phyloP scores from a whole-genome alignment of 2,888 invertebrate genomes.

The Glyphotaelius pellucidus region DNA sequence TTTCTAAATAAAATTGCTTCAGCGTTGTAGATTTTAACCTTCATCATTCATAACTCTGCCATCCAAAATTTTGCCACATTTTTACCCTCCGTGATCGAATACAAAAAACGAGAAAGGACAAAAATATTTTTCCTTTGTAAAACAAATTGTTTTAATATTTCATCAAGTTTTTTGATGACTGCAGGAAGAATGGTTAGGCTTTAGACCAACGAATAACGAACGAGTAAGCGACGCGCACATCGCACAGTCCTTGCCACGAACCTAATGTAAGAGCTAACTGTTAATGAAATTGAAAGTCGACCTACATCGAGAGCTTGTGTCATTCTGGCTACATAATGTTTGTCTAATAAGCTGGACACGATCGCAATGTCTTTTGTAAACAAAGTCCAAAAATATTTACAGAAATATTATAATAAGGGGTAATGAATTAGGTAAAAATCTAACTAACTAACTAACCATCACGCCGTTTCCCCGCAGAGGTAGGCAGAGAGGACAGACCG shows the following conservation, averaged over 20 bases:
- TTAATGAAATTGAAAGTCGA: conserved; percentile 24
- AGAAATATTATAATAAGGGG: too few species aligned
- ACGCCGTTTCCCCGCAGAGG: too few species aligned
- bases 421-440: too few species aligned
- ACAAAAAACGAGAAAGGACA: neutral
- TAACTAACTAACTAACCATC: too few species aligned
- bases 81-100: neutral
- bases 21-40: too few species aligned
- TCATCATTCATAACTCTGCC: too few species aligned
- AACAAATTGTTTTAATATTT: neutral
- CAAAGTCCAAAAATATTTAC: too few species aligned
- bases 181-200: neutral
- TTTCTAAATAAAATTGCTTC: too few species aligned
- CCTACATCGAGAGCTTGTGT: conserved; percentile 4
- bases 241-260: neutral
- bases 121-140: neutral
- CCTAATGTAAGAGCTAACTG: neutral
- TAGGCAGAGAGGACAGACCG: too few species aligned
- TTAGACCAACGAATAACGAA: neutral
- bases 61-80: too few species aligned
- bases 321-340: neutral
- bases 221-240: neutral
- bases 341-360: neutral
- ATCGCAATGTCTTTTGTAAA: neutral
- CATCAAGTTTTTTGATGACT: neutral